phyloP scores from a whole-genome alignment of 2,888 invertebrate genomes.

The Mimumesa dahlbomi region DNA sequence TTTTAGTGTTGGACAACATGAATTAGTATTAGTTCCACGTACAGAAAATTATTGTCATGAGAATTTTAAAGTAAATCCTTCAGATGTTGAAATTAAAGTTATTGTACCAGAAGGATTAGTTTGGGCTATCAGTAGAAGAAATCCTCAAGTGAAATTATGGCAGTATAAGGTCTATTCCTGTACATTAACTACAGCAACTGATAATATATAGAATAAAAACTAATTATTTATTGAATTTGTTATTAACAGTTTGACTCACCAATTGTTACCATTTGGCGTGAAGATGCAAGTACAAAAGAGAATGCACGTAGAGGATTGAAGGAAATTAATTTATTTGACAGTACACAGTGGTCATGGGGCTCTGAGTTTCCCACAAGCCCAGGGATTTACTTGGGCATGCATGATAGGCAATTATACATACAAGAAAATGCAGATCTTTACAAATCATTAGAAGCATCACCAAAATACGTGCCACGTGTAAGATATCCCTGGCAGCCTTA shows the following conservation, averaged over 20 bases:
- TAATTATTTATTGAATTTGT: not conserved
- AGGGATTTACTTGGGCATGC: conserved; percentile 92
- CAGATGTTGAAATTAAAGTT: conserved; percentile 83
- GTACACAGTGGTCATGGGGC: conserved; percentile 81
- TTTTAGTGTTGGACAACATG: conserved; percentile 95
- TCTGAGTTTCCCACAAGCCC: conserved; percentile 82
- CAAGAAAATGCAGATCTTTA: conserved; percentile 71
- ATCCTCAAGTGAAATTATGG: conserved; percentile 85
- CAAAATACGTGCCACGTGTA: conserved; percentile 55
- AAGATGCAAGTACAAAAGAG: conserved; percentile 80
- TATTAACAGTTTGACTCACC: conserved; percentile 91
- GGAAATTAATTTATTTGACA: conserved; percentile 88
- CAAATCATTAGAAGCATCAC: conserved; percentile 61
- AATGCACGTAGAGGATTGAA: conserved; percentile 81
- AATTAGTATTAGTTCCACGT: conserved; percentile 84
- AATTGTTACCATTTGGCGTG: conserved; percentile 93
- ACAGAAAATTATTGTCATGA: conserved; percentile 80
- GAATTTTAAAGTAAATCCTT: conserved; percentile 46
- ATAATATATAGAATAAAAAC: no score
- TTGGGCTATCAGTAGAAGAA: conserved; percentile 84
- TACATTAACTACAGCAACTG: no score
- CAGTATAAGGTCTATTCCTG: conserved; percentile 85
- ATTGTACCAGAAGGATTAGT: conserved; percentile 88
- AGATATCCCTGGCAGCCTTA: conserved; percentile 89
- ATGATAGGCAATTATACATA: conserved; percentile 86